A percentile compares a stretch with the other conserved stretches of the same genome.
These are phyloP conservation scores for Caenorhabditis sulstoni DNA, from an alignment of 2,888 invertebrate species.

Conservation along the genomic window DNA sequence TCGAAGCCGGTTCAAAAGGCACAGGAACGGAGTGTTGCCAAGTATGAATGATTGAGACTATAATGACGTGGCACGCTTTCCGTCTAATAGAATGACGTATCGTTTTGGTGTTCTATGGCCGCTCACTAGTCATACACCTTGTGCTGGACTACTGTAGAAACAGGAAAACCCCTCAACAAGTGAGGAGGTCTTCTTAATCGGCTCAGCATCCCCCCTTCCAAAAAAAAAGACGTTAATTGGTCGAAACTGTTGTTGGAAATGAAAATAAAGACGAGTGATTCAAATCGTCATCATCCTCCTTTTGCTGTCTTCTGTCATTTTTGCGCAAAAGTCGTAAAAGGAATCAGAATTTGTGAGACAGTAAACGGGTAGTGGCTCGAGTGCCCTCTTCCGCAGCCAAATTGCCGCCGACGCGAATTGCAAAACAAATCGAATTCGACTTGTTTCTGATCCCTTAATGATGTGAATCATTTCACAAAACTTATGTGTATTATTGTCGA, in stretches of 20 bases:
- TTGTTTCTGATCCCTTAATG: slow-evolving; percentile 64
- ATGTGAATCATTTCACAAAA: slow-evolving; percentile 43
- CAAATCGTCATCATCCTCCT: slow-evolving; percentile 37
- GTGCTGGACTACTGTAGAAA: slow-evolving; percentile 30
- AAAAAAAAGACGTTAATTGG: slow-evolving; percentile 57
- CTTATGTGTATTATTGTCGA: slow-evolving; percentile 55
- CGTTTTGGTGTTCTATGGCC: too few relatives aligned
- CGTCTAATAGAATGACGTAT: neutral
- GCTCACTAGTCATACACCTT: too few relatives aligned
- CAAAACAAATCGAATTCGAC: slow-evolving; percentile 63
- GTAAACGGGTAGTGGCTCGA: slow-evolving; percentile 50
- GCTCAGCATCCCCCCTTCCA: slow-evolving; percentile 43
- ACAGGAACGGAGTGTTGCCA: too few relatives aligned
- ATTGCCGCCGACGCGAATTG: slow-evolving; percentile 18
- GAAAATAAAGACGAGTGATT: slow-evolving; percentile 6
- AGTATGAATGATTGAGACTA: too few relatives aligned
- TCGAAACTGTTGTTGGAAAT: slow-evolving; percentile 48
- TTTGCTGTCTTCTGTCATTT: neutral
- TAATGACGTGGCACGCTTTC: too few relatives aligned
- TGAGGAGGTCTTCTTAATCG: slow-evolving; percentile 53
- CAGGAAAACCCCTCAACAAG: slow-evolving; percentile 18
- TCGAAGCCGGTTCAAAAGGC: too few relatives aligned
- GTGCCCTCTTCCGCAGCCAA: neutral
- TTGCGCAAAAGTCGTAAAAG: slow-evolving; percentile 51
- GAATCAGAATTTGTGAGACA: slow-evolving; percentile 53